phyloP scores from a whole-genome alignment of 2,797 vertebrate genomes.

The Phalanger gymnotis region DNA sequence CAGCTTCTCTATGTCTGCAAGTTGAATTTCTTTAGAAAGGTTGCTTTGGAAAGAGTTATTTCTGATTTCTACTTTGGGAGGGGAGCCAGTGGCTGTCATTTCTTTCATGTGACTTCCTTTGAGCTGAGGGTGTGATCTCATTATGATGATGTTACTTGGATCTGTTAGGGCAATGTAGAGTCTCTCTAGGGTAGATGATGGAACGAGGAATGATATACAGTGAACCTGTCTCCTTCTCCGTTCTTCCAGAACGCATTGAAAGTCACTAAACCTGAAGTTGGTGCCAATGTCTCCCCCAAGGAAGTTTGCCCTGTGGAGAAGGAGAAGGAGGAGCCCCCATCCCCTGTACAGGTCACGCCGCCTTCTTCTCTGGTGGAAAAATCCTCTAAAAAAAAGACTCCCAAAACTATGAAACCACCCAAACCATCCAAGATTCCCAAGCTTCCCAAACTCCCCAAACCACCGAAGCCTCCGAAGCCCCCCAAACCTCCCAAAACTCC shows the following conservation, averaged over 20 bases:
- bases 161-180: neutral
- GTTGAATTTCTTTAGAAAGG: neutral
- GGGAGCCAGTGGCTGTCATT: neutral
- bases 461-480: conserved; percentile 86
- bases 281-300: conserved; percentile 87
- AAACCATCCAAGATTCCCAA: conserved; percentile 89
- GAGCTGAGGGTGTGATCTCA: neutral
- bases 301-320: conserved; percentile 87
- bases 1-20: neutral
- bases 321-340: conserved; percentile 89
- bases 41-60: neutral
- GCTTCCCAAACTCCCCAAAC: conserved; percentile 86
- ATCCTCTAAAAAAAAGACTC: conserved; percentile 87
- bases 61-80: neutral
- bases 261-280: conserved; percentile 91
- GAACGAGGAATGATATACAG: neutral
- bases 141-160: neutral
- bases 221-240: neutral
- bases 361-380: conserved; percentile 84
- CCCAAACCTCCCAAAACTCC: conserved; percentile 84
- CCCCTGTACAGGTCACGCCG: conserved; percentile 79
- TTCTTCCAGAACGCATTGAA: conserved; percentile 89
- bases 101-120: neutral
- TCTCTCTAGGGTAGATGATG: neutral
- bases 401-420: conserved; percentile 87